Evolutionary conservation across 2,888 invertebrate genomes (phyloP), one percentile per base, ranked within the genome.

Genomic region (Dastarcus helophoroides): DNA sequence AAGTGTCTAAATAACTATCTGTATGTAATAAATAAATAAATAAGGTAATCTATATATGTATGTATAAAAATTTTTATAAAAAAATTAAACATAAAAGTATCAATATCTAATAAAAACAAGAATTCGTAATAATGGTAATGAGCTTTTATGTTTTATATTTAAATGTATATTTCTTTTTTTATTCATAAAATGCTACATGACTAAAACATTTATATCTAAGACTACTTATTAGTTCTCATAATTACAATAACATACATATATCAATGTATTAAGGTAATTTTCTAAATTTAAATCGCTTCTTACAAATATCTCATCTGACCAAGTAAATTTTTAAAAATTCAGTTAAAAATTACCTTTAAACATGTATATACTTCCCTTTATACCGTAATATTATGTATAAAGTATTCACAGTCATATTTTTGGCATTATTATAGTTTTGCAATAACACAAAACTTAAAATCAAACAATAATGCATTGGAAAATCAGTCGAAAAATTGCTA

Each of bases 331-430:
- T n/a, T n/a, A n/a, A n/a, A n/a, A n/a, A n/a, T n/a, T n/a, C n/a
- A n/a, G n/a, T n/a, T n/a, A n/a, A n/a, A n/a, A n/a, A n/a, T n/a
- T n/a, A n/a, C n/a, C n/a, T n/a, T n/a, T n/a, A n/a, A n/a, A n/a
- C n/a, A n/a, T n/a, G n/a, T n/a, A n/a, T n/a, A n/a, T n/a, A n/a
- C n/a, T n/a, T n/a, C n/a, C n/a, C n/a, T n/a, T n/a, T n/a, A n/a
- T n/a, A n/a, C n/a, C n/a, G 51, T 52, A 50, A 48, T 48, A 42
- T 42, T 50, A 47, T 49, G 47, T 47, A 46, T 53, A 54, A 54
- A 53, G 53, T 53, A 56, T 58, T 58, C 58, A 58, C 59, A 59
- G 58, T 59, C 59, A 58, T 58, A 41, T 52, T 54, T 58, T 59
- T 59, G 58, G 58, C 58, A 56, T 54, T 48, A 54, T 43, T 51